Percentiles rank a stretch among this genome's conserved stretches.
Conservation (phyloP, 2,113 vertebrate species). For the Chinchilla lanigera region DNA sequence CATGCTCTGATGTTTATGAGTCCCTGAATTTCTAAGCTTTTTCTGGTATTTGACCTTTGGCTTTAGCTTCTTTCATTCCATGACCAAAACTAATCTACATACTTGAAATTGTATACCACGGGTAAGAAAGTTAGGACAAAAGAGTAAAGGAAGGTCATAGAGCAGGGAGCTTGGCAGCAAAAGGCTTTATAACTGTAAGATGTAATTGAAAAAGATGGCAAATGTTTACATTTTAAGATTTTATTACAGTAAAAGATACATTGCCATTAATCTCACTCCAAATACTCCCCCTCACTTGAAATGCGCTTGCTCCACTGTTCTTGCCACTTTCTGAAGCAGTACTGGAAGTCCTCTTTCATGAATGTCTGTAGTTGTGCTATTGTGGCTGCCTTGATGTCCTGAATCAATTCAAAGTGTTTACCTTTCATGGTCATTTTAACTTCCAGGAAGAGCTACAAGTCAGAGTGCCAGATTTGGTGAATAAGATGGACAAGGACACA, state of each 20-base stretch:
- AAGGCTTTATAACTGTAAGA: neutral
- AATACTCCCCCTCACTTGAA: neutral
- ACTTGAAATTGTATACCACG: slow-evolving; percentile 15
- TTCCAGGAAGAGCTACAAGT: neutral
- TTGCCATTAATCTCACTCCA: neutral
- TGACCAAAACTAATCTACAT: slow-evolving; percentile 26
- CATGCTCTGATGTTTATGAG: neutral
- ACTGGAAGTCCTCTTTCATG: neutral
- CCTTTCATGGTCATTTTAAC: neutral
- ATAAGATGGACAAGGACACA: neutral
- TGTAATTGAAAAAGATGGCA: neutral
- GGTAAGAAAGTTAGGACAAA: slow-evolving; percentile 25
- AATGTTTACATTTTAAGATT: neutral
- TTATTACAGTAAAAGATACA: neutral
- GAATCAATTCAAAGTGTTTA: neutral
- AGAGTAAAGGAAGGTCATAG: neutral
- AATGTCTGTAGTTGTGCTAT: neutral
- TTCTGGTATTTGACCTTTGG: slow-evolving; percentile 52
- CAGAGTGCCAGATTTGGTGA: neutral
- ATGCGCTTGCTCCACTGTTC: neutral
- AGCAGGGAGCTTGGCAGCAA: neutral
- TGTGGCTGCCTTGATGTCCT: neutral
- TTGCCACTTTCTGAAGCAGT: neutral
- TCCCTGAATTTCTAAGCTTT: slow-evolving; percentile 36
- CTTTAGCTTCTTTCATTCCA: neutral